Percentiles rank a stretch among this genome's conserved stretches.
phyloP scores from a whole-genome alignment of 1,140 invertebrate species.

The Meloidogyne floridensis region DNA sequence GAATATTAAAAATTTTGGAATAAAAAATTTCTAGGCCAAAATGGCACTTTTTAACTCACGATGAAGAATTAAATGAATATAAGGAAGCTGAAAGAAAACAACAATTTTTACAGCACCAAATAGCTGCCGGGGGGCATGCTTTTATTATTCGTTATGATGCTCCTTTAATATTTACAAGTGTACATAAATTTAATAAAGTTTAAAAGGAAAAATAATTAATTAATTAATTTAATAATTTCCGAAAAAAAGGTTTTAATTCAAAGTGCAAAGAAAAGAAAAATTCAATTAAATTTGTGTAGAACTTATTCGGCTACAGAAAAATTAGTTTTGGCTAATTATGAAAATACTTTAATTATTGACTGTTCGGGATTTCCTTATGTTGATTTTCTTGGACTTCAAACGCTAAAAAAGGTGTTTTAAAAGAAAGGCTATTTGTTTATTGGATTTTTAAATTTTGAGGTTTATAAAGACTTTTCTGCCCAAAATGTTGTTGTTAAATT shows the following conservation, averaged over 20 bases:
- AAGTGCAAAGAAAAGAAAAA: conserved; percentile 46
- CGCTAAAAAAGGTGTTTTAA: conserved; percentile 43
- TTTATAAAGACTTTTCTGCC: conserved; percentile 53
- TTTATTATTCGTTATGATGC: conserved; percentile 62
- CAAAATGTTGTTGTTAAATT: conserved; percentile 49
- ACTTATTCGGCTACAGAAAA: conserved; percentile 5
- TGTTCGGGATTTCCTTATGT: conserved; percentile 62
- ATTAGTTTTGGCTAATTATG: not conserved
- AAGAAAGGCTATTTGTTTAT: conserved; percentile 11
- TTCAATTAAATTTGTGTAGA: conserved; percentile 29
- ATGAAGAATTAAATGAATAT: conserved; percentile 46
- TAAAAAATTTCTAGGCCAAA: conserved; percentile 46
- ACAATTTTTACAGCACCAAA: conserved; percentile 45
- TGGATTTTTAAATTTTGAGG: conserved; percentile 35
- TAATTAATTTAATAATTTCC: not conserved
- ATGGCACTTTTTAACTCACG: conserved; percentile 58
- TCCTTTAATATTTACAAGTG: conserved; percentile 61
- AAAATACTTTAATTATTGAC: conserved; percentile 55
- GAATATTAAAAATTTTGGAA: conserved; percentile 13
- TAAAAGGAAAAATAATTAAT: not conserved
- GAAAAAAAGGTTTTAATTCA: conserved; percentile 33
- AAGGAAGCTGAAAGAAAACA: conserved; percentile 50
- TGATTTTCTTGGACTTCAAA: conserved; percentile 58
- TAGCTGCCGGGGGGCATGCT: conserved; percentile 48
- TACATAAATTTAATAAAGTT: conserved; percentile 58